A percentile compares a stretch with the other conserved stretches of the same genome.
These are phyloP conservation scores for Hiodon alosoides DNA, from an alignment of 2,113 vertebrate genomes.

Conservation along the genomic window DNA sequence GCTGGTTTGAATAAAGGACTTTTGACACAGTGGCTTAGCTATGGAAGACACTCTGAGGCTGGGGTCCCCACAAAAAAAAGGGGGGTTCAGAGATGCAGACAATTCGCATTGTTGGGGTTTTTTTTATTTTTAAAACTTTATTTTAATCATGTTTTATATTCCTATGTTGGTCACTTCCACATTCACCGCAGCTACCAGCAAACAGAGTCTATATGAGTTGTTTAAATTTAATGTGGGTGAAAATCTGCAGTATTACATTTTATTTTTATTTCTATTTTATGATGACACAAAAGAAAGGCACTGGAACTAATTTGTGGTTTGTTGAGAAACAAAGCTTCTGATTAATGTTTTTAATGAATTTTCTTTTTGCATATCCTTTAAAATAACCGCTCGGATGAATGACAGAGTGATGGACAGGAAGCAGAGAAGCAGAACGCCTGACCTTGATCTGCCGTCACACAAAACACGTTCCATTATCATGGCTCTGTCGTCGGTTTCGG, in stretches of 20 bases:
- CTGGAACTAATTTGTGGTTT: conserved; percentile 58
- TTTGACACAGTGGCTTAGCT: conserved; percentile 15
- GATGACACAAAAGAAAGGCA: conserved; percentile 54
- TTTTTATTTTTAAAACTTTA: conserved; percentile 25
- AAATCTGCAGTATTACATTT: conserved; percentile 40
- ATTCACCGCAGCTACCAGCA: conserved; percentile 37
- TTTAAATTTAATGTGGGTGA: conserved; percentile 32
- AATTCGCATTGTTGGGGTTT: conserved; percentile 23
- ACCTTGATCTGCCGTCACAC: conserved; percentile 26
- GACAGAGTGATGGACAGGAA: conserved; percentile 17
- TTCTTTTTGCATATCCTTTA: conserved; percentile 23
- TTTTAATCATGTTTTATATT: conserved; percentile 39
- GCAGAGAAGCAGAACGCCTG: conserved; percentile 27
- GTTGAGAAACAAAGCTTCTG: conserved; percentile 28
- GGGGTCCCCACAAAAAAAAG: conserved; percentile 29
- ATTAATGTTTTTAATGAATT: conserved; percentile 25
- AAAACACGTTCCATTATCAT: conserved; percentile 32
- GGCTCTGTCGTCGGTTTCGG: conserved; percentile 33
- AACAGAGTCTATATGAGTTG: conserved; percentile 27
- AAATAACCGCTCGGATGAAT: conserved; percentile 26
- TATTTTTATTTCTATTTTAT: conserved; percentile 48
- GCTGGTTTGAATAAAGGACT: background rate
- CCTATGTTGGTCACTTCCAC: conserved; percentile 35
- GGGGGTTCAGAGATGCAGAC: conserved; percentile 14
- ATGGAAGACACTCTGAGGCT: conserved; percentile 25